Conservation (phyloP, 2,113 vertebrate genomes). For the Podarcis cretensis region DNA sequence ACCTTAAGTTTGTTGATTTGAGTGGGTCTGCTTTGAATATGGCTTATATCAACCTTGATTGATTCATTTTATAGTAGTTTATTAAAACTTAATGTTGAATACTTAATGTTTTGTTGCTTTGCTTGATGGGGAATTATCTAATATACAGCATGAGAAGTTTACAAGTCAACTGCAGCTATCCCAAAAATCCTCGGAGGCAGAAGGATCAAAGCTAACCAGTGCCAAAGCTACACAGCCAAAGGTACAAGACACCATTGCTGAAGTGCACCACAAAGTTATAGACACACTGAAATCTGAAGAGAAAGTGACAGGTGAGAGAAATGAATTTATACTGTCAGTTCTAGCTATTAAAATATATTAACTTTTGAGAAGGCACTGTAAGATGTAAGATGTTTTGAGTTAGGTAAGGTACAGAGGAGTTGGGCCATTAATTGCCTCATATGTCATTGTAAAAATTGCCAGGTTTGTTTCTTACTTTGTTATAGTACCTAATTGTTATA, state of each 20-base stretch:
- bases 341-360: constrained; percentile 6
- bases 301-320: constrained; percentile 83
- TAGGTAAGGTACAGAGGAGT: neutral
- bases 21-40: neutral
- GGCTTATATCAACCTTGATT: too few relatives aligned
- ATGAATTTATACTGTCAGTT: neutral
- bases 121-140: constrained; percentile 43
- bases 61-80: neutral
- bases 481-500: too few relatives aligned
- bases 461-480: neutral
- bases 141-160: constrained; percentile 94
- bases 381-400: neutral
- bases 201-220: constrained; percentile 80
- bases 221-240: constrained; percentile 77
- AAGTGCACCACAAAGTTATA: constrained; percentile 76
- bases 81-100: neutral
- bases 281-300: constrained; percentile 87
- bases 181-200: constrained; percentile 85
- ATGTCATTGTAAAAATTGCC: neutral
- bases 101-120: constrained; percentile 26
- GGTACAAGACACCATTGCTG: constrained; percentile 70
- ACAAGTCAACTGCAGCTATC: constrained; percentile 94
- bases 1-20: neutral
- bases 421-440: neutral
- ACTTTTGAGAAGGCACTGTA: neutral